Conservation (phyloP, 2,888 invertebrate genomes). For the Drosophila quasianomalipes region DNA sequence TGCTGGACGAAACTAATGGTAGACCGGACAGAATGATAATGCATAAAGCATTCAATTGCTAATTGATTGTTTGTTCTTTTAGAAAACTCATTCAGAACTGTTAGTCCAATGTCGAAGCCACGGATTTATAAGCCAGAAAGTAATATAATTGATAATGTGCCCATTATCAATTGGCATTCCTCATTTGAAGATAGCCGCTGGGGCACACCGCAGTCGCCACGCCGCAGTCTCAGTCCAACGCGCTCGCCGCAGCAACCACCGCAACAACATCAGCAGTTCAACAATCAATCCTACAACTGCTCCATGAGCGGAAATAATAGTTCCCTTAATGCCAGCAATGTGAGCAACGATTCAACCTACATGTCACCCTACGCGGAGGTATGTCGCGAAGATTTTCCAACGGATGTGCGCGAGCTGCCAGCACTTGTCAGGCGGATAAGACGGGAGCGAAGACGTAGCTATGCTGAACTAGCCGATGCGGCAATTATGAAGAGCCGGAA, state of each 20-base stretch:
- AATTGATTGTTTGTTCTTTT: neutral
- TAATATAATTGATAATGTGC: slow-evolving; percentile 60
- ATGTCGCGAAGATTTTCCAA: slow-evolving; percentile 85
- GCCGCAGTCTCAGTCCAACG: slow-evolving; percentile 77
- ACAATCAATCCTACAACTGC: slow-evolving; percentile 68
- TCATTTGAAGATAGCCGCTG: slow-evolving; percentile 84
- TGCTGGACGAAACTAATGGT: slow-evolving; percentile 86
- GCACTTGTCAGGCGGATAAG: slow-evolving; percentile 56
- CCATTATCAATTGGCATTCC: slow-evolving; percentile 85
- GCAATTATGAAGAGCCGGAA: slow-evolving; percentile 67
- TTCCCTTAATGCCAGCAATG: slow-evolving; percentile 74
- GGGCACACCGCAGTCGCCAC: slow-evolving; percentile 79
- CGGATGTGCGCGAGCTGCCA: slow-evolving; percentile 85
- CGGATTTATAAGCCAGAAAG: slow-evolving; percentile 46
- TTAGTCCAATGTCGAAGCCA: slow-evolving; percentile 46
- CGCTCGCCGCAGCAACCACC: slow-evolving; percentile 62
- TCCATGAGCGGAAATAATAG: slow-evolving; percentile 74
- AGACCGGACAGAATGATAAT: neutral
- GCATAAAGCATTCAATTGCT: neutral
- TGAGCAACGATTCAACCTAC: slow-evolving; percentile 78
- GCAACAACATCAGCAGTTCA: slow-evolving; percentile 50
- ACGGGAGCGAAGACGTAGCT: slow-evolving; percentile 80
- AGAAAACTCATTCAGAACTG: slow-evolving; percentile 79
- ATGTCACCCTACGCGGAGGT: slow-evolving; percentile 82
- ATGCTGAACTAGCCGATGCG: slow-evolving; percentile 72